Percentiles rank a stretch among this genome's conserved stretches.
phyloP scores from a whole-genome alignment of 2,797 vertebrate species.

The Oreochromis grahami region DNA sequence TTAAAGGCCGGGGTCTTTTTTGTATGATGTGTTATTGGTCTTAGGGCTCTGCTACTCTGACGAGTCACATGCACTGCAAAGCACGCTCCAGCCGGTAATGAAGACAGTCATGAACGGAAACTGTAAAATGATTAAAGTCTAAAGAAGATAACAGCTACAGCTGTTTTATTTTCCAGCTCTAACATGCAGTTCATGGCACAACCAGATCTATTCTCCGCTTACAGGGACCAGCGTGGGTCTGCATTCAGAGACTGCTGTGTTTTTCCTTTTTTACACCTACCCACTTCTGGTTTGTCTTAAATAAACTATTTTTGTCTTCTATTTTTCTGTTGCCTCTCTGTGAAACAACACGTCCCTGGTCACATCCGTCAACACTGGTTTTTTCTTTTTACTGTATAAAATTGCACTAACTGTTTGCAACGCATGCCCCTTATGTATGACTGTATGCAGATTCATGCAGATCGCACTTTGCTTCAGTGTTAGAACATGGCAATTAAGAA shows the following conservation, averaged over 20 bases:
- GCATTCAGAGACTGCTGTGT: background rate
- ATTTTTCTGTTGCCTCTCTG: background rate
- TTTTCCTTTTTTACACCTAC: background rate
- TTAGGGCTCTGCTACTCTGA: background rate
- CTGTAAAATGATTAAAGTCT: rapidly evolving
- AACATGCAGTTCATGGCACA: background rate
- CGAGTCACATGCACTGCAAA: background rate
- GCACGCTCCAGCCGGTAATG: background rate
- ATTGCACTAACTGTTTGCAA: background rate
- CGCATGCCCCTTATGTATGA: rapidly evolving
- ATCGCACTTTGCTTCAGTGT: background rate
- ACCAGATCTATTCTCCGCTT: background rate
- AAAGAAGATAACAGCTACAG: rapidly evolving
- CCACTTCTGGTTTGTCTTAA: background rate
- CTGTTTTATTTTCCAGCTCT: background rate
- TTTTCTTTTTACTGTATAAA: background rate
- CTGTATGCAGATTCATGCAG: background rate
- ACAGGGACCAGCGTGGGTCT: rapidly evolving
- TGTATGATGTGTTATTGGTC: background rate
- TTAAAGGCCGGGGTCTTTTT: background rate
- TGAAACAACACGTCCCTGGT: background rate
- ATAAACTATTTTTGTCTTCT: background rate
- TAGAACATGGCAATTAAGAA: rapidly evolving
- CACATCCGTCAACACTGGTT: background rate
- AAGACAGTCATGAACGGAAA: background rate